phyloP scores from a whole-genome alignment of 2,113 vertebrate genomes.

The Lophochroa leadbeateri region DNA sequence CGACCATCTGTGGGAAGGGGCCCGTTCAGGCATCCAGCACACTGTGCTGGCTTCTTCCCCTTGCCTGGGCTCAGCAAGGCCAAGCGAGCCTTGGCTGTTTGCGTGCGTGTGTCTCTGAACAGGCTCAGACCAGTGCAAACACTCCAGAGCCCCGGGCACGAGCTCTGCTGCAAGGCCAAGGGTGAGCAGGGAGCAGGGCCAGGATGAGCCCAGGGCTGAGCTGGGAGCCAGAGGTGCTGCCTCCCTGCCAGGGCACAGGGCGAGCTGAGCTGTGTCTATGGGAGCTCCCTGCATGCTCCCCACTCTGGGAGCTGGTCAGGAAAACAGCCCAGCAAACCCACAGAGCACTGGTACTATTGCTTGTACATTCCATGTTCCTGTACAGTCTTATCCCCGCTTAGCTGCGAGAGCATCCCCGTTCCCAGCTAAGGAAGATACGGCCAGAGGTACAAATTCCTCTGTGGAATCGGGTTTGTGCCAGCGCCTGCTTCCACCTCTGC shows the following conservation, averaged over 20 bases:
- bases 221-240: neutral
- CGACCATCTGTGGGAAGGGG: fast-evolving
- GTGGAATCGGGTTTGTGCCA: neutral
- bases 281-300: neutral
- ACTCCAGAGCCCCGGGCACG: neutral
- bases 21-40: neutral
- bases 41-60: neutral
- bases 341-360: neutral
- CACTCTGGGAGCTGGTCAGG: neutral
- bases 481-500: neutral
- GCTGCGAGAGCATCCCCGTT: neutral
- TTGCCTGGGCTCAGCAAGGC: neutral
- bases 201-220: neutral
- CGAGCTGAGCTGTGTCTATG: fast-evolving
- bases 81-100: neutral
- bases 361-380: neutral
- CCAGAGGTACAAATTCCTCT: neutral
- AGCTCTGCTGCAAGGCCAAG: neutral
- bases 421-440: neutral
- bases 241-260: neutral
- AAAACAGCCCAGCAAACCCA: neutral
- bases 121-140: neutral
- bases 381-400: neutral
- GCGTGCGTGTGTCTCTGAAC: fast-evolving
- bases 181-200: neutral